Evolutionary conservation across 2,797 vertebrate species (phyloP), one percentile per base, ranked within the genome.

Genomic region (Pseudochirops cupreus): DNA sequence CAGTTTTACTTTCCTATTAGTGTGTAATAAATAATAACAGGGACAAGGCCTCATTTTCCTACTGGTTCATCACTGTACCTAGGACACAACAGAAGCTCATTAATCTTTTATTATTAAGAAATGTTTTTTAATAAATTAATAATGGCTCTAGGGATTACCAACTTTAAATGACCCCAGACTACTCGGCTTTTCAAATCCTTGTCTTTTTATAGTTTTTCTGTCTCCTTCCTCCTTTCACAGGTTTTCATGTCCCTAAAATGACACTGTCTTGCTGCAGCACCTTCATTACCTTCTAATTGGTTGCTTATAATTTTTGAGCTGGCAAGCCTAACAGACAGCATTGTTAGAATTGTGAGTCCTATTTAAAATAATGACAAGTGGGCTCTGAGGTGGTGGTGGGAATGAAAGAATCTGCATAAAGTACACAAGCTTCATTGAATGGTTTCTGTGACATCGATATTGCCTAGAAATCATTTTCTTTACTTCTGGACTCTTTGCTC

Each of bases 401-500:
- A 90, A 91, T 31, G 91, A 92, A 59, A 95, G 91, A 96, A 31
- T 18, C 21, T 87, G 7, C 5, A 87, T 46, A 46, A 87, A 50
- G 7, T 26, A 87, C 9, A 50, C 11, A 10, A 46, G 74, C 67
- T 39, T 39, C 67, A 46, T n/a, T 26, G n/a, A 54, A 92, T 16
- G 46, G 74, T 28, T 92, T 95, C 62, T 92, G 39, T 94, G 53
- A 91, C 46, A 57, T 18, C 50, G 0, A 26, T 13, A 92, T 56
- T 52, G 50, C n/a, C 33, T 46, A 62, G 14, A 93, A 14, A 18
- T 0, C 13, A 87, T 58, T 62, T 33, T 31, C 89, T 29, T 52
- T 91, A 52, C 26, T 74, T 87, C 56, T 54, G 46, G 24, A 62
- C 87, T 58, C 16, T 1, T 54, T 29, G 1, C n/a, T 96, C 0